phyloP scores from a whole-genome alignment of 1,140 invertebrate genomes.

The Aphidius gifuensis region DNA sequence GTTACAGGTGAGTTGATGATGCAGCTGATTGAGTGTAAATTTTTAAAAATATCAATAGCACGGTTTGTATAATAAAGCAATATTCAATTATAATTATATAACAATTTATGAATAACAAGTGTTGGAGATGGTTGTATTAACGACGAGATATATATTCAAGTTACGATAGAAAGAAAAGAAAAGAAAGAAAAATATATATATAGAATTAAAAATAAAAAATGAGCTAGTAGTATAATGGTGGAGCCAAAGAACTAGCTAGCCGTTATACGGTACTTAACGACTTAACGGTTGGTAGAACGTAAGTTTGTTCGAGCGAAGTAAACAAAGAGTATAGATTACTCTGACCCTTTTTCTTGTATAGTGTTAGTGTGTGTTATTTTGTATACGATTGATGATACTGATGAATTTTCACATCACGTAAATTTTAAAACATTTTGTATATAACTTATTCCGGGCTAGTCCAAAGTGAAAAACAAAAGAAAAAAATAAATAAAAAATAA shows the following conservation, averaged over 20 bases:
- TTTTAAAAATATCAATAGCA: too few species aligned
- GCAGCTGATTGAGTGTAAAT: too few species aligned
- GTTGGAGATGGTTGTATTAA: not conserved
- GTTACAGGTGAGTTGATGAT: too few species aligned
- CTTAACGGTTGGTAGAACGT: conserved; percentile 32
- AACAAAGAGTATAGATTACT: conserved; percentile 35
- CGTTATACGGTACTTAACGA: conserved; percentile 30
- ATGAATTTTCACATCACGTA: conserved; percentile 13
- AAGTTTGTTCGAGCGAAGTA: conserved; percentile 33
- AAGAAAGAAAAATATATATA: not conserved
- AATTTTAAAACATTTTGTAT: conserved; percentile 2
- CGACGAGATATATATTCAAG: conserved; percentile 16
- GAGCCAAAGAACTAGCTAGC: conserved; percentile 21
- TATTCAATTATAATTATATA: too few species aligned
- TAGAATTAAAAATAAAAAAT: conserved; percentile 12
- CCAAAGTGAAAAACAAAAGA: too few species aligned
- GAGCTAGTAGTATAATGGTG: conserved; percentile 12
- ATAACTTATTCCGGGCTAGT: too few species aligned
- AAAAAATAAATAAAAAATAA: too few species aligned
- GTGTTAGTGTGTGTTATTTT: not conserved
- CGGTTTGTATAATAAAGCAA: too few species aligned
- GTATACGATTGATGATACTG: conserved; percentile 1
- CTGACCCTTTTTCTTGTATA: conserved; percentile 7
- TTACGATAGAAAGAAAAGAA: conserved; percentile 17
- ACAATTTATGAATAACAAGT: too few species aligned